These are phyloP conservation scores for Spheniscus mendiculus DNA, from an alignment of 2,113 vertebrate species.

Conservation along the genomic window DNA sequence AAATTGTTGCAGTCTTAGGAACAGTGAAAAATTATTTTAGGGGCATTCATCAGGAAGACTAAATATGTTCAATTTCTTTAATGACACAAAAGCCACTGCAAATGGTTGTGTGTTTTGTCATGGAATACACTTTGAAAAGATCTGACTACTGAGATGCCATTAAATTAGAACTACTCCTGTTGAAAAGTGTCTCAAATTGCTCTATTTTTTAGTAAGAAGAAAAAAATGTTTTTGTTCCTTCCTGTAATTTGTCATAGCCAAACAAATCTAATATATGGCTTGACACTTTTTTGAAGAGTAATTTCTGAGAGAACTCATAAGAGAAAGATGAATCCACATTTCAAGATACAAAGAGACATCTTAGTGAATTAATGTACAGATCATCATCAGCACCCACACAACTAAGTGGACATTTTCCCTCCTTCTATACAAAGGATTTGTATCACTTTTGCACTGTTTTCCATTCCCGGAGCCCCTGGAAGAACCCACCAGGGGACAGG, in stretches of 20 bases:
- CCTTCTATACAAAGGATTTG: neutral
- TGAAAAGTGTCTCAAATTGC: constrained; percentile 28
- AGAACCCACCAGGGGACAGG: neutral
- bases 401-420: neutral
- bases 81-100: neutral
- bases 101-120: neutral
- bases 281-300: constrained; percentile 50
- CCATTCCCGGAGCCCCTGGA: neutral
- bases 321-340: neutral
- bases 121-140: neutral
- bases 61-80: constrained; percentile 11
- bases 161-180: neutral
- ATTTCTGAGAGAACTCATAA: constrained; percentile 35
- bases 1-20: neutral
- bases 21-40: neutral
- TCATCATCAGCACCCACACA: neutral
- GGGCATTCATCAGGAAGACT: neutral
- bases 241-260: constrained; percentile 50
- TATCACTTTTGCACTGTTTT: neutral
- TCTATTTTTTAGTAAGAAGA: neutral
- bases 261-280: constrained; percentile 28
- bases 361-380: neutral
- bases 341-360: neutral
- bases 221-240: constrained; percentile 38
- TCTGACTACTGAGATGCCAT: constrained; percentile 2